Conservation (phyloP, 2,888 invertebrate genomes). For the Aradus depressus region DNA sequence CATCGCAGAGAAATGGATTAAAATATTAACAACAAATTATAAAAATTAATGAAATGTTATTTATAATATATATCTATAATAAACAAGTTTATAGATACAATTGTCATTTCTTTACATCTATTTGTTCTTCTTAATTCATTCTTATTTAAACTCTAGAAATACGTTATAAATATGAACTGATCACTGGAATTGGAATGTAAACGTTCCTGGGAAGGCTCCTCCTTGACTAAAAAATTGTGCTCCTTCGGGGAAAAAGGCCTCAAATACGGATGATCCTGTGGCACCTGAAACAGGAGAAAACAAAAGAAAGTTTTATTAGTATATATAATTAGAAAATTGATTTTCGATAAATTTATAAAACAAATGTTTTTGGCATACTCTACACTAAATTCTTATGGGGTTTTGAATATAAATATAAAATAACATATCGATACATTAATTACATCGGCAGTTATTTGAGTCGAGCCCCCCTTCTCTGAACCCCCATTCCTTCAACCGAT, state of each 20-base stretch:
- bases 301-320: not conserved
- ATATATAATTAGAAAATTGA: not conserved
- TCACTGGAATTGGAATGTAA: conserved; percentile 22
- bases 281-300: not conserved
- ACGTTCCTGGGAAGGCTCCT: conserved; percentile 10
- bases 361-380: too few species aligned
- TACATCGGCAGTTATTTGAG: too few species aligned
- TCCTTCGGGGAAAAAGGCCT: conserved; percentile 21
- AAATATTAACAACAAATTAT: too few species aligned
- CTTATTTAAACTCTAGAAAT: conserved; percentile 2
- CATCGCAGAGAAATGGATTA: too few species aligned
- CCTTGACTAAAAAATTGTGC: conserved; percentile 30
- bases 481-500: too few species aligned
- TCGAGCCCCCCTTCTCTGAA: too few species aligned
- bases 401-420: too few species aligned
- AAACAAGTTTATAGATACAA: too few species aligned
- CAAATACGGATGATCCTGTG: conserved; percentile 12
- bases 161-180: conserved; percentile 1
- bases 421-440: too few species aligned
- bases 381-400: too few species aligned
- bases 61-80: too few species aligned
- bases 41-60: too few species aligned
- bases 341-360: not conserved
- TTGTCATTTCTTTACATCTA: not conserved
- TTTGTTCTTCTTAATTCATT: conserved; percentile 6